phyloP scores from a whole-genome alignment of 2,797 vertebrate genomes.

The Typhlichthys subterraneus region DNA sequence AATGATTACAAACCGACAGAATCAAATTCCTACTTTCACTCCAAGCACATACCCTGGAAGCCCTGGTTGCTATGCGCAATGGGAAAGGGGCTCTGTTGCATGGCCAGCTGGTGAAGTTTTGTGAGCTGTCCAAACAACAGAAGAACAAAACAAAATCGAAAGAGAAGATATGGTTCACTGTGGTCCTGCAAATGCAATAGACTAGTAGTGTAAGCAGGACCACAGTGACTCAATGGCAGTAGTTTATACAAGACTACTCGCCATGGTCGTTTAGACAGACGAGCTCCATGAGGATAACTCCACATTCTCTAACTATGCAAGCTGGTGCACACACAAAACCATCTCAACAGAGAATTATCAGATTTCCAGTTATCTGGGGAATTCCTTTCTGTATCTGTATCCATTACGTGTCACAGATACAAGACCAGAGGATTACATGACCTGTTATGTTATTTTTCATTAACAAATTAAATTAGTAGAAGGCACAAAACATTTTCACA shows the following conservation, averaged over 20 bases:
- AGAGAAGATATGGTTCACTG: background rate
- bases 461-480: constrained; percentile 1
- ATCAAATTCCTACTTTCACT: constrained; percentile 15
- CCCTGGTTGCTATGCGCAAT: constrained; percentile 92
- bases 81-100: constrained; percentile 95
- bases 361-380: too few species aligned
- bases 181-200: too few species aligned
- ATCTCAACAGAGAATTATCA: too few species aligned
- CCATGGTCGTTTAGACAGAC: too few species aligned
- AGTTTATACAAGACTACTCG: too few species aligned
- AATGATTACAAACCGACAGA: constrained; percentile 29
- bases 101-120: constrained; percentile 97
- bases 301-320: too few species aligned
- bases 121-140: constrained; percentile 79
- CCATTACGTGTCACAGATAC: too few species aligned
- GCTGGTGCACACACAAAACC: too few species aligned
- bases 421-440: background rate
- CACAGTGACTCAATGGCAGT: too few species aligned
- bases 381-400: too few species aligned
- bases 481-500: background rate
- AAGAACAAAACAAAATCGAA: background rate
- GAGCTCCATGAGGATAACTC: too few species aligned
- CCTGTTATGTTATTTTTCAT: background rate
- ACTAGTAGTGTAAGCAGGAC: too few species aligned
- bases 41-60: constrained; percentile 80